Percentiles rank a stretch among this genome's conserved stretches.
Conservation (phyloP, 2,113 vertebrate species). For the Cheirogaleus medius region DNA sequence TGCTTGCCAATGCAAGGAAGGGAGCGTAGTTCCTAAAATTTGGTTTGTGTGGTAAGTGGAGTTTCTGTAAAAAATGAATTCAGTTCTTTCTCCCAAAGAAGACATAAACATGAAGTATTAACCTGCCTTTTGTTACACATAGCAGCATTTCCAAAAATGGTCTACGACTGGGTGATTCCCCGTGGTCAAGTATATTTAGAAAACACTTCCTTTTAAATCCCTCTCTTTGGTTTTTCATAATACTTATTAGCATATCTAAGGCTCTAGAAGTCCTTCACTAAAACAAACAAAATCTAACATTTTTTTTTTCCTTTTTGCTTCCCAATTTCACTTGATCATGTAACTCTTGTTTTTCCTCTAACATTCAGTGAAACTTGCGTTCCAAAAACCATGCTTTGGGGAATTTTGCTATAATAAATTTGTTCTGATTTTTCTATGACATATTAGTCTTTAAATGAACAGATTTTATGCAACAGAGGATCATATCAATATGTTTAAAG, state of each 20-base stretch:
- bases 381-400: not conserved
- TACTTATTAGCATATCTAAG: not conserved
- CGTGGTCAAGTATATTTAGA: not conserved
- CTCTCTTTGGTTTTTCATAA: not conserved
- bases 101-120: constrained; percentile 27
- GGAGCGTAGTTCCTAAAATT: not conserved
- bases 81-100: constrained; percentile 22
- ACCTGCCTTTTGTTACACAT: not conserved
- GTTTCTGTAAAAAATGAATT: constrained; percentile 28
- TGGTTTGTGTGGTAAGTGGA: not conserved
- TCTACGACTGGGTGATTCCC: not conserved
- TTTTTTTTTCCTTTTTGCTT: not conserved
- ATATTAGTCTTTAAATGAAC: not conserved
- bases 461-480: not conserved
- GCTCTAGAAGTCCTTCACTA: not conserved
- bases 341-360: not conserved
- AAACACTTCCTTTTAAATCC: not conserved
- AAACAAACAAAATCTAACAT: not conserved
- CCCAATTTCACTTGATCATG: not conserved
- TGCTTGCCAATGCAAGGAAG: not conserved
- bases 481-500: not conserved
- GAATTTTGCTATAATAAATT: not conserved
- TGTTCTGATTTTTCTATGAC: not conserved
- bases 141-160: not conserved
- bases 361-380: not conserved